Evolutionary conservation across 2,888 invertebrate species (phyloP), one percentile per base, ranked within the genome.

Genomic region (Trichogramma evanescens): DNA sequence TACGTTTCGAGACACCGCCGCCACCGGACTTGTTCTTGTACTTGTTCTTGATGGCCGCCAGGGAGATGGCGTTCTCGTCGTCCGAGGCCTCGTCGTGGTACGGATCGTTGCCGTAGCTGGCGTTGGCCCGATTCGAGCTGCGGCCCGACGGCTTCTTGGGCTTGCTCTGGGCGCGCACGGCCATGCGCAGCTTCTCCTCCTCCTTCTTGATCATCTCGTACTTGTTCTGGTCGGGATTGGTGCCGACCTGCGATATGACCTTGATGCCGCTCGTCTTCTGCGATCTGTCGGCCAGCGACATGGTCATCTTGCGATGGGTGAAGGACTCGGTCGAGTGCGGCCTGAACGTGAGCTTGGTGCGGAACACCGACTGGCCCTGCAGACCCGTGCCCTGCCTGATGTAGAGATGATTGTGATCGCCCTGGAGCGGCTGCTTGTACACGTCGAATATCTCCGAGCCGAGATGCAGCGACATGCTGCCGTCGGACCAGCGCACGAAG

Each of bases 281-380:
- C 50, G 94, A 91, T 56, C 96, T 84, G 79, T 99, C 98, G 0
- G 98, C 98, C 68, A 98, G 82, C 0, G 96, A 97, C 79, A 98
- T 84, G 0, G 98, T 99, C 91, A 99, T 97, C 84, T 99, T 99
- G 68, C 96, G 86, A 78, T 99, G 98, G 0, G 99, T 99, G 80
- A 97, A 95, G 38, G 97, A 97, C 76, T 99, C 98, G 0, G 98
- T 99, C 0, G 98, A 98, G 77, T 97, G 96, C 0, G 99, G 99
- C 50, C 98, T 84, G 88, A 99, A 99, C 2, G 95, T 93, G 0
- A 99, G 81, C 78, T 98, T 98, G 0, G 95, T 96, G 48, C 93
- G 85, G 81, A 99, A 98, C 42, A 99, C 94, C 0, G 96, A 93
- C 78, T 98, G 98, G 0, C 97, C 98, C 73, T 97, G 96, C 1